Evolutionary conservation across 1,140 invertebrate genomes (phyloP).

Genomic region (Odontomachus brunneus): DNA sequence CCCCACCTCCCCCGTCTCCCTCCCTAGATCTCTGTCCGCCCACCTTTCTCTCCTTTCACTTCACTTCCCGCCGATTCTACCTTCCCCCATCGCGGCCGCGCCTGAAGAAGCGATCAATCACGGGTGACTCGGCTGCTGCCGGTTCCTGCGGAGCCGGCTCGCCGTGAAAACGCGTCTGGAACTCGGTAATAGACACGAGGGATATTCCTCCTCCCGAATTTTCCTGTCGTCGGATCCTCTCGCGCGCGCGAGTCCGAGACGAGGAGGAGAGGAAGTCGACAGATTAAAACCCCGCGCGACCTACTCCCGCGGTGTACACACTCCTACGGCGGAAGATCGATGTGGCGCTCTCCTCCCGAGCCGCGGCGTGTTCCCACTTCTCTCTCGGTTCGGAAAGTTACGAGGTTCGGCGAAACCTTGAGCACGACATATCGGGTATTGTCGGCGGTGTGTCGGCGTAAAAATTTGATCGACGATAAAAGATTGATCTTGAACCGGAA

Average conservation of each 20-base stretch:
- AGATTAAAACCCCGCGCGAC: conserved; percentile 59
- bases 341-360: not conserved
- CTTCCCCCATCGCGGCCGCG: conserved; percentile 2
- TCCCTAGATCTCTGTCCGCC: not conserved
- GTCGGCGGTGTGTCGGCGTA: conserved; percentile 1
- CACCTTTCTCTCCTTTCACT: conserved; percentile 35
- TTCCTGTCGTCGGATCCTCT: conserved; percentile 22
- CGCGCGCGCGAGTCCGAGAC: conserved; percentile 38
- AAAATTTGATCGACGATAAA: conserved; percentile 36
- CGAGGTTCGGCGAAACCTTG: conserved; percentile 32
- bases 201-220: conserved; percentile 36
- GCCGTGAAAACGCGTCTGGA: conserved; percentile 42
- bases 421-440: conserved; percentile 1
- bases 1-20: not conserved
- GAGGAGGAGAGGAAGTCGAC: conserved; percentile 29
- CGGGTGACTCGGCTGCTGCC: conserved; percentile 44
- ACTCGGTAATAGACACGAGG: conserved; percentile 58
- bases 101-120: conserved; percentile 66
- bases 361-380: not conserved
- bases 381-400: conserved; percentile 2
- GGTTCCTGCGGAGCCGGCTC: conserved; percentile 40
- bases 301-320: conserved; percentile 31
- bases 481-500: conserved; percentile 22
- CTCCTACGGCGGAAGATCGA: conserved; percentile 43
- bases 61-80: not conserved